phyloP scores from a whole-genome alignment of 1,140 invertebrate genomes.

The Pristionchus pacificus region DNA sequence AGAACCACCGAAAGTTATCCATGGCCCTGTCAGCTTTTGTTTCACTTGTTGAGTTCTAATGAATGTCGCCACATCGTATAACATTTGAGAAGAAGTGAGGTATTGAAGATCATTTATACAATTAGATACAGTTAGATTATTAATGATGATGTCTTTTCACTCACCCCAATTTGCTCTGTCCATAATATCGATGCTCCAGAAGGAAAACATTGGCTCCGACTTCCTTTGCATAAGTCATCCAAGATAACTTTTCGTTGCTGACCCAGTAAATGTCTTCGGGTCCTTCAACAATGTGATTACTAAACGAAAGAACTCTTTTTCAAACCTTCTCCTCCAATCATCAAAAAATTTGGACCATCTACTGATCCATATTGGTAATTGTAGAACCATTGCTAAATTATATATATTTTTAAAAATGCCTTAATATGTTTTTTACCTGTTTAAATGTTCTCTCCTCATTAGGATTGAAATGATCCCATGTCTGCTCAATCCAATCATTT shows the following conservation, averaged over 20 bases:
- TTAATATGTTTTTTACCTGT: too few species aligned
- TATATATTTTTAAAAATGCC: too few species aligned
- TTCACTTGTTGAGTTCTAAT: background rate
- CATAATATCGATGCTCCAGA: conserved; percentile 1
- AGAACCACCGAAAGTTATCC: conserved; percentile 38
- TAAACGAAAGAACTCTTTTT: too few species aligned
- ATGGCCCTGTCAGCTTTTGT: background rate
- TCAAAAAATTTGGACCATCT: too few species aligned
- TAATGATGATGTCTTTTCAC: background rate
- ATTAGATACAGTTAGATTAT: background rate
- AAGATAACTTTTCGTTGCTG: background rate
- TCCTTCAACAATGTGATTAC: too few species aligned
- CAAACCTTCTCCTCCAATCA: too few species aligned
- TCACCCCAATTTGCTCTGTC: background rate
- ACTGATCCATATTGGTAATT: too few species aligned
- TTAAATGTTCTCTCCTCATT: too few species aligned
- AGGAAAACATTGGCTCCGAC: conserved; percentile 6
- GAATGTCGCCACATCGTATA: background rate
- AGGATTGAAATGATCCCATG: too few species aligned
- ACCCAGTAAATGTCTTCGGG: background rate
- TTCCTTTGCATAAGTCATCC: background rate
- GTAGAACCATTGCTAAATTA: too few species aligned
- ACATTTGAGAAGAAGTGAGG: background rate
- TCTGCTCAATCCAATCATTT: too few species aligned
- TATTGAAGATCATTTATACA: conserved; percentile 6